phyloP scores from a whole-genome alignment of 2,888 invertebrate genomes.

The Serrognathus titanus region DNA sequence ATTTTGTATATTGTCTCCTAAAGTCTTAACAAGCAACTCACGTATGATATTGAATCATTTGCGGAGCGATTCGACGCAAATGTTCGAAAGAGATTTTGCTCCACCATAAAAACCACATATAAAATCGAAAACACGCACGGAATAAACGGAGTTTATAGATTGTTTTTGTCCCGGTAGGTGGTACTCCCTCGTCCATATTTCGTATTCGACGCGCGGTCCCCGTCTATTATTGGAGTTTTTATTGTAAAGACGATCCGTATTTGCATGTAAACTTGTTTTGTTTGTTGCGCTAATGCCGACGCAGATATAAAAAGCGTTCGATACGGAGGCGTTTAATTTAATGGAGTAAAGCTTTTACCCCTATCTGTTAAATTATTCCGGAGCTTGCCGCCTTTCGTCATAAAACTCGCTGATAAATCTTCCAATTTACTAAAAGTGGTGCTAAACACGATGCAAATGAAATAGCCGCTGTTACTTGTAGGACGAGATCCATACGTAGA shows the following conservation, averaged over 20 bases:
- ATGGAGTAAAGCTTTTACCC: neutral
- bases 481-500: neutral
- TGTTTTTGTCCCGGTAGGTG: conserved; percentile 24
- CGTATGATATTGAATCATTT: conserved; percentile 40
- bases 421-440: conserved; percentile 14
- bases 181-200: too few species aligned
- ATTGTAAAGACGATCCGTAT: too few species aligned
- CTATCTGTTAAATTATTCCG: neutral
- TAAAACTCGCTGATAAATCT: conserved; percentile 15
- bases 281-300: neutral
- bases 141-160: conserved; percentile 37
- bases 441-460: conserved; percentile 13
- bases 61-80: conserved; percentile 33
- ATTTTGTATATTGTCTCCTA: conserved; percentile 16
- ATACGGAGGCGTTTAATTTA: neutral
- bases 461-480: neutral
- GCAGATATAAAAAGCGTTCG: too few species aligned
- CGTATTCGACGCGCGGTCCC: too few species aligned
- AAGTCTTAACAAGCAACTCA: conserved; percentile 31
- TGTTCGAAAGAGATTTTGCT: conserved; percentile 32
- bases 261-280: too few species aligned
- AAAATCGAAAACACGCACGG: conserved; percentile 36
- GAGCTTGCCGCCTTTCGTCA: neutral
- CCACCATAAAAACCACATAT: conserved; percentile 29
- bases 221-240: too few species aligned